A percentile compares a stretch with the other conserved stretches of the same genome.
phyloP scores from a whole-genome alignment of 2,888 invertebrate species.

The Horisme vitalbata region DNA sequence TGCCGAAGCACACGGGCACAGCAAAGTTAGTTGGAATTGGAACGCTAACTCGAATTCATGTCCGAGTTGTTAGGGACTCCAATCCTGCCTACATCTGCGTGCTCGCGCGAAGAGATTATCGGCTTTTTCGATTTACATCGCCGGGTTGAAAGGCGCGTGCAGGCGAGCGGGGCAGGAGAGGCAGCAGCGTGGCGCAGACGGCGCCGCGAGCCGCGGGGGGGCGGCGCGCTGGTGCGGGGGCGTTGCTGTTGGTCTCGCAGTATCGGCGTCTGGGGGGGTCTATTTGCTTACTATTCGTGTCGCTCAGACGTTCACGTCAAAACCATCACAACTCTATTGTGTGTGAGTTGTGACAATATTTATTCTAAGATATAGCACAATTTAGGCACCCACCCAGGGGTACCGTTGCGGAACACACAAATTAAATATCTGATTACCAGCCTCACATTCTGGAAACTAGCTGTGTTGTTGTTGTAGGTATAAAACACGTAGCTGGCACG shows the following conservation, averaged over 20 bases:
- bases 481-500: too few species aligned
- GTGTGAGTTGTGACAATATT: slow-evolving; percentile 50
- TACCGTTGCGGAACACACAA: not conserved
- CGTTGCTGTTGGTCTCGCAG: slow-evolving; percentile 40
- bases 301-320: slow-evolving; percentile 30
- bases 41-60: slow-evolving; percentile 60
- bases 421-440: slow-evolving; percentile 8
- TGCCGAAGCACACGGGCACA: slow-evolving; percentile 6
- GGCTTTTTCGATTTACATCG: slow-evolving; percentile 3
- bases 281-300: slow-evolving; percentile 34
- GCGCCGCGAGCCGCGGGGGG: too few species aligned
- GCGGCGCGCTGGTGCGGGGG: slow-evolving; percentile 15
- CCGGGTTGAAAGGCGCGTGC: not conserved
- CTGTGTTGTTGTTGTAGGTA: too few species aligned
- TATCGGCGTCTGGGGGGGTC: slow-evolving; percentile 55
- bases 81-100: slow-evolving; percentile 40
- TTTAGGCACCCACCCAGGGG: slow-evolving; percentile 19
- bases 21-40: slow-evolving; percentile 38
- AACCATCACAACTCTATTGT: slow-evolving; percentile 39
- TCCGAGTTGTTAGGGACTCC: slow-evolving; percentile 57
- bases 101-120: slow-evolving; percentile 11
- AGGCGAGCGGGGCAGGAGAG: not conserved
- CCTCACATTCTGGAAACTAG: too few species aligned
- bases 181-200: too few species aligned
- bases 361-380: slow-evolving; percentile 37